Conservation (phyloP, 1,140 invertebrate genomes). For the Asobara japonica region DNA sequence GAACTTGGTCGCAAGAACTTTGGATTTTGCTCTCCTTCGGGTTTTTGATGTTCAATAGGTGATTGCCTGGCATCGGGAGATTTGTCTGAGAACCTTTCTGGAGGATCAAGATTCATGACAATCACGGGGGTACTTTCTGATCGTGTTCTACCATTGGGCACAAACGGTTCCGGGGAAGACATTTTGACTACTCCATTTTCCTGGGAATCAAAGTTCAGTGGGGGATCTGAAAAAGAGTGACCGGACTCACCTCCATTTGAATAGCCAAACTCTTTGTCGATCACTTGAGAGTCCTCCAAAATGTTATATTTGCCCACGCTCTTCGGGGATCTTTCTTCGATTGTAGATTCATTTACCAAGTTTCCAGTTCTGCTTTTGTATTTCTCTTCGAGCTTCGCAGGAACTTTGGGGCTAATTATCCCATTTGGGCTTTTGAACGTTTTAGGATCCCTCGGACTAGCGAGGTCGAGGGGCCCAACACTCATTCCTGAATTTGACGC, state of each 20-base stretch:
- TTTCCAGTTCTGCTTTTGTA: slow-evolving; percentile 28
- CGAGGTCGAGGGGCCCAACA: slow-evolving; percentile 47
- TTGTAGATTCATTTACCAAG: slow-evolving; percentile 29
- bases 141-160: slow-evolving; percentile 32
- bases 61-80: slow-evolving; percentile 31
- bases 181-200: slow-evolving; percentile 46
- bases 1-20: slow-evolving; percentile 84
- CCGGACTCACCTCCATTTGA: slow-evolving; percentile 38
- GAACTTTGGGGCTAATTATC: slow-evolving; percentile 44
- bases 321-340: slow-evolving; percentile 45
- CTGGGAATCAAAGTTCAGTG: slow-evolving; percentile 26
- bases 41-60: neutral
- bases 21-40: slow-evolving; percentile 49
- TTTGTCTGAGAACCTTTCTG: slow-evolving; percentile 39
- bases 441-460: slow-evolving; percentile 51
- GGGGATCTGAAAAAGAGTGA: slow-evolving; percentile 47
- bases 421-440: slow-evolving; percentile 43
- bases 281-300: slow-evolving; percentile 38
- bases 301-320: slow-evolving; percentile 35
- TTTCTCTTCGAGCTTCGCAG: slow-evolving; percentile 44
- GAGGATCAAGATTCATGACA: slow-evolving; percentile 41
- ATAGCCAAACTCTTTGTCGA: slow-evolving; percentile 41
- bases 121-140: slow-evolving; percentile 40
- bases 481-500: slow-evolving; percentile 25
- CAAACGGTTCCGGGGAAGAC: slow-evolving; percentile 25